Evolutionary conservation across 2,113 vertebrate genomes (phyloP), one percentile per base, ranked within the genome.

Genomic region (Neogale vison): DNA sequence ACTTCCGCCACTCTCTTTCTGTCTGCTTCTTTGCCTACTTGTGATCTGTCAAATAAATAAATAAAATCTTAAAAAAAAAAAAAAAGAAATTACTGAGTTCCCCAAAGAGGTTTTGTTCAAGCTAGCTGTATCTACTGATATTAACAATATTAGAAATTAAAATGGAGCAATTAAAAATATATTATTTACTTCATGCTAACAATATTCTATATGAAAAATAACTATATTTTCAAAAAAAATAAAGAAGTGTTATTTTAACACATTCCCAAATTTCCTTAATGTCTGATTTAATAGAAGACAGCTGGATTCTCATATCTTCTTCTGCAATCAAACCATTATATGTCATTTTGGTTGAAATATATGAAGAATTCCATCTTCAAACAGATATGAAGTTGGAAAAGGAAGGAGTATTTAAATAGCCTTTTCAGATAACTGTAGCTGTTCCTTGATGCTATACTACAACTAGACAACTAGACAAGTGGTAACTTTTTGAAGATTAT

Each of bases 111-210:
- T 92, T 92, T 82, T 74, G 45, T 82, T 92, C 52, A 59, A 81
- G 34, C 74, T 82, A 23, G 50, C 29, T 65, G 34, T 47, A 47
- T 81, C 39, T 94, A 31, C 8, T 55, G 50, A 69, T 81, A 36
- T 47, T 72, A 72, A 72, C 34, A n/a, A 87, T 52, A 87, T 63
- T 81, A 52, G 83, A 71, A 95, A 87, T 81, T 82, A 63, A 92
- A 90, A 95, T 50, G 65, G 39, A 81, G 12, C 67, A 71, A 67
- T 86, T 72, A 45, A 3, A n/a, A 81, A 95, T 45, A 31, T 39
- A 90, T 45, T 47, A 77, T 85, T 95, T 17, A 92, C 59, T 80
- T 86, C 42, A 81, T 80, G 42, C 86, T 87, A 92, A 69, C 31
- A 84, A 21, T 57, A 50, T 76, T 67, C 31, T 36, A 57, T 57